Percentiles rank a stretch among this genome's conserved stretches.
Conservation (phyloP, 2,113 vertebrate species). For the Scolopax mira region DNA sequence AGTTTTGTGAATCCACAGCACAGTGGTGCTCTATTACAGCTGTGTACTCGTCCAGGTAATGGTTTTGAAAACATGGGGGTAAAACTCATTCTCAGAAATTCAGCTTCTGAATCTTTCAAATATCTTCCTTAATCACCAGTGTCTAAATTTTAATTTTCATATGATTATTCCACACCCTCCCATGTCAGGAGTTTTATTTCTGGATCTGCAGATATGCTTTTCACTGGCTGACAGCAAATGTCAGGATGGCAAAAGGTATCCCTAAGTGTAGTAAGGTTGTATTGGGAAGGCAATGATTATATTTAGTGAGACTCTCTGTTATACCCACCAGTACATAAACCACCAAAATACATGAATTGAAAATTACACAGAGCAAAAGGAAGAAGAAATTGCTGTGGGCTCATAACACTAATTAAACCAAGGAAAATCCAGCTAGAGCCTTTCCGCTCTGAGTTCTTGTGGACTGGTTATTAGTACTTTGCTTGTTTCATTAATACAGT, state of each 20-base stretch:
- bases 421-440: neutral
- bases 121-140: neutral
- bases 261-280: rapidly evolving
- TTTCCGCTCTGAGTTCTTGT: neutral
- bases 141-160: neutral
- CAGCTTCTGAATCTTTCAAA: neutral
- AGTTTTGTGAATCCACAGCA: neutral
- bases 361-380: neutral
- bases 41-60: neutral
- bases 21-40: neutral
- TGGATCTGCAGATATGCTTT: neutral
- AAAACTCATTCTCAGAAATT: neutral
- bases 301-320: neutral
- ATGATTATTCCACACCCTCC: neutral
- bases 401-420: neutral
- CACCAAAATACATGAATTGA: neutral
- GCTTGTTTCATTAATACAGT: rapidly evolving
- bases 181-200: neutral
- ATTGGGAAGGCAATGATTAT: neutral
- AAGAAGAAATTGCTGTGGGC: neutral
- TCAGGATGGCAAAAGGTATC: neutral
- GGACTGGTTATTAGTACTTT: neutral
- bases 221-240: neutral
- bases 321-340: neutral
- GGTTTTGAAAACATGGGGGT: neutral